Evolutionary conservation across 1,140 invertebrate genomes (phyloP).

Genomic region (Plutomurus gul): DNA sequence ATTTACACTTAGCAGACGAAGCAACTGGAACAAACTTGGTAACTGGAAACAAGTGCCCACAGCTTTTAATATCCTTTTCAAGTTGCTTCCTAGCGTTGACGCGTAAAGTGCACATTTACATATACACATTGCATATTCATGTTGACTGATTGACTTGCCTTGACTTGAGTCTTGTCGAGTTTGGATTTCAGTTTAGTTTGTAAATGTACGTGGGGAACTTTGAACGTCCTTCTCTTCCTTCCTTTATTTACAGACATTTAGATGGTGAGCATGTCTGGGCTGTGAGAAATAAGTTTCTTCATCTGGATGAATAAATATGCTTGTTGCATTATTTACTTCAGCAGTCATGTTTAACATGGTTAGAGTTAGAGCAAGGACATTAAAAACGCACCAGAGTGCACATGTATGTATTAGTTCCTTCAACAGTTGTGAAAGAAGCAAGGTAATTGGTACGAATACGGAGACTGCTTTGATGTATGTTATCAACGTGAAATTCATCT

Average conservation of each 20-base stretch:
- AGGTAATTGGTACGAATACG: not conserved
- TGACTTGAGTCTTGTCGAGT: not conserved
- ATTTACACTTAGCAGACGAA: conserved; percentile 15
- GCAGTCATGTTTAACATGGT: not conserved
- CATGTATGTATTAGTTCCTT: not conserved
- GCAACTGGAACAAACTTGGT: not conserved
- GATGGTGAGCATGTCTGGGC: not conserved
- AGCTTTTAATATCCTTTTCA: not conserved
- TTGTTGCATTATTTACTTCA: not conserved
- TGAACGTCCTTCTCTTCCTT: conserved; percentile 7
- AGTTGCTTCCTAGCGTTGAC: conserved; percentile 8
- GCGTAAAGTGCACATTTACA: no score
- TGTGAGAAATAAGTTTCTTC: conserved; percentile 9
- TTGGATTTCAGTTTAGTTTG: not conserved
- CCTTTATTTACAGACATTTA: not conserved
- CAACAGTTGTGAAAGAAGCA: not conserved
- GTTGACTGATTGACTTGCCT: not conserved
- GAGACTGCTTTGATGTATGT: no score
- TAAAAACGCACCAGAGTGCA: no score
- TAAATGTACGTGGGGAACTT: no score
- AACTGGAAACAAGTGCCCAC: not conserved
- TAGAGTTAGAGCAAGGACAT: not conserved
- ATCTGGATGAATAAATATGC: not conserved
- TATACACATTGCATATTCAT: not conserved
- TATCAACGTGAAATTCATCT: conserved; percentile 17